Evolutionary conservation across 2,888 invertebrate species (phyloP), one percentile per base, ranked within the genome.

Genomic region (Coelopa pilipes): DNA sequence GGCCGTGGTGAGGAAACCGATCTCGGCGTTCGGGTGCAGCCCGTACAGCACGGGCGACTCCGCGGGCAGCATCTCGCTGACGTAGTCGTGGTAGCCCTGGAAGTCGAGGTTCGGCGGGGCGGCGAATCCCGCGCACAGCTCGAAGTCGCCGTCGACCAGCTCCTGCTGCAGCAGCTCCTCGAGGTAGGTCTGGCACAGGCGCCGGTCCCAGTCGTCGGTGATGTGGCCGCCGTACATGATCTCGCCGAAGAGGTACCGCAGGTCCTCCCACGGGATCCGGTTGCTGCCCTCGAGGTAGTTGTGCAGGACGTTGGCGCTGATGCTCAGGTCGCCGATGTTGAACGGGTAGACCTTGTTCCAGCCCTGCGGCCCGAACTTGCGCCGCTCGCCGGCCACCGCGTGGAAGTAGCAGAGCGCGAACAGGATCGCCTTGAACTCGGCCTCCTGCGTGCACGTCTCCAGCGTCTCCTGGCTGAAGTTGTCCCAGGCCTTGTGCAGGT

Each of bases 221-320:
- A 98, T 97, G 84, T 98, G 98, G 0, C 98, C 98, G 1, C 98
- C 98, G 84, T 98, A 98, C 97, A 98, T 98, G 80, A 98, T 98
- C 89, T 98, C 98, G 0, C 98, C 98, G 84, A 98, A 97, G 47
- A 98, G 89, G 85, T 97, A 98, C 2, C 97, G 91, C 80, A 98
- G 88, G 88, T 98, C 97, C 87, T 97, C 97, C 96, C 96, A 98
- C 0, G 97, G 97, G 24, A 97, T 93, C 80, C 93, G 93, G 71
- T 91, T 92, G 82, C 95, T 97, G 75, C 93, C 95, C 85, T 98
- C 97, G 85, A 98, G 88, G 86, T 98, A 98, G 88, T 98, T 98
- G 87, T 91, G 94, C 47, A 98, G 87, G 0, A 98, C 97, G 83
- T 94, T 95, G 10, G 95, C 94, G 82, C 97, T 96, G 80, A 98